Base-by-base conservation (phyloP, 64 coral and sea anemone genomes). In the Stylophora pistillata region DNA sequence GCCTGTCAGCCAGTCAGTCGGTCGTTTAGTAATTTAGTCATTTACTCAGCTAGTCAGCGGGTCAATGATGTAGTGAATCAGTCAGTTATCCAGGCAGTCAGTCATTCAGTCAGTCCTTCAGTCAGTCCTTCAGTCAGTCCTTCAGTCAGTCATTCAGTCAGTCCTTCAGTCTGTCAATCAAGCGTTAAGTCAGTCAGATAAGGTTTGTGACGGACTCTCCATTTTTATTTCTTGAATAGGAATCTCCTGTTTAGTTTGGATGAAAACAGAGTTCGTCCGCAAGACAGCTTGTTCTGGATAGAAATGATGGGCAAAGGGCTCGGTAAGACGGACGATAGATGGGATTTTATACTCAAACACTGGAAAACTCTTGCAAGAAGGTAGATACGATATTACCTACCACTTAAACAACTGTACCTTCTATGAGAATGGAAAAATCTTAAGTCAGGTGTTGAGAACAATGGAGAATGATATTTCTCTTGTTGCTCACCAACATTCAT, bases 271-370 rank as follows among this genome's bases (percentile, higher is more conserved):
- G 65, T 94, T 63, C 87, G 87, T 1, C 87, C 92, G 31, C 92
- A 94, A 58, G 92, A 94, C 32, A 34, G 78, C 34, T 87, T 94
- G n/a, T 82, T 69, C 18, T 94, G 92, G 87, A 56, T 94, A n/a
- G 61, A 94, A 3, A 60, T 57, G 87, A 34, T 89, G 31, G 74
- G 89, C 21, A 77, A 76, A 34, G 73, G 87, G 27, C 47, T 18
- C 14, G 30, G 78, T 15, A 94, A 86, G 55, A 58, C 21, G 11
- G 92, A 94, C 13, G 33, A 78, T 47, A 62, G 78, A 29, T 94
- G 92, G 92, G 57, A 30, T 14, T 94, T 94, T 85, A 77, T 94
- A 21, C 76, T 83, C 18, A 83, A 78, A 28, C 55, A 89, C 63
- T 94, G 92, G 92, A 59, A 60, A 26, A 70, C 27, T 37, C 72